Conservation (phyloP, 2,888 invertebrate species). For the Lochmaea capreae region DNA sequence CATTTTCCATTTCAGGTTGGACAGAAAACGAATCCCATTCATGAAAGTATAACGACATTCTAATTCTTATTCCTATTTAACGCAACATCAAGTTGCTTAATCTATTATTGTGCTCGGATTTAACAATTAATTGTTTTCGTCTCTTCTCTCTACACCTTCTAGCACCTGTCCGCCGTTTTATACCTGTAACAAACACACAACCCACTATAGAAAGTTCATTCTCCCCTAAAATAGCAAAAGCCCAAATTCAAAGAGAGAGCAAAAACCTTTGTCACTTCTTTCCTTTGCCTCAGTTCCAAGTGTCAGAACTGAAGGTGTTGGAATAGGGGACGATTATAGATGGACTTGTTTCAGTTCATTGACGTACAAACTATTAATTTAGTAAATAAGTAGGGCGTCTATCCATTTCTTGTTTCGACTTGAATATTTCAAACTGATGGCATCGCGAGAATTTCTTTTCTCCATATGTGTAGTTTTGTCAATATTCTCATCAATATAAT, state of each 20-base stretch:
- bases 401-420: not conserved
- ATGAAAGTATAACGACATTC: not conserved
- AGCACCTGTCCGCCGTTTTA: constrained; percentile 10
- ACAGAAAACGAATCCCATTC: not conserved
- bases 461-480: no score
- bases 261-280: constrained; percentile 9
- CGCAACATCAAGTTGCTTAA: not conserved
- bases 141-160: not conserved
- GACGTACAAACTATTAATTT: constrained; percentile 8
- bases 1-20: no score
- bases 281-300: not conserved
- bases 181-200: constrained; percentile 9
- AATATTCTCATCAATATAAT: no score
- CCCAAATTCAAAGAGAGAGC: constrained; percentile 1
- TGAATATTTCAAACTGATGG: no score
- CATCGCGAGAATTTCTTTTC: no score
- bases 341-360: constrained; percentile 6
- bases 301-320: constrained; percentile 7
- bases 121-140: not conserved
- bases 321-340: constrained; percentile 14
- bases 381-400: not conserved
- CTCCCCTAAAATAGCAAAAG: constrained; percentile 14
- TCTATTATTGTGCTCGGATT: not conserved
- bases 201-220: constrained; percentile 5
- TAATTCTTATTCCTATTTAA: not conserved